Evolutionary conservation across 2,888 invertebrate genomes (phyloP).

Genomic region (Drosophila stalkeri): DNA sequence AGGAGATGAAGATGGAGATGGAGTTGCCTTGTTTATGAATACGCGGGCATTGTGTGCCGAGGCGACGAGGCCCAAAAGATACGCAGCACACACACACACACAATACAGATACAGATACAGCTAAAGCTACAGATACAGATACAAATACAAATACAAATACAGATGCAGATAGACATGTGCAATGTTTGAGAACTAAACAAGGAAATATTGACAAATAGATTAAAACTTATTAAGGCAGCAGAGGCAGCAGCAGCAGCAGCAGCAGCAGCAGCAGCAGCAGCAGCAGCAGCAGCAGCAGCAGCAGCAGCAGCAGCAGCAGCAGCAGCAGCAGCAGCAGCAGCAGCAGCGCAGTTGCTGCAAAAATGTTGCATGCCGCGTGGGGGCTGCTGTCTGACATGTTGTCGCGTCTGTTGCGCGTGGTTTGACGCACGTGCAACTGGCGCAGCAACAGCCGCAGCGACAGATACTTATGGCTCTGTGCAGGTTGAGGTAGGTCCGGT

Average conservation of each 20-base stretch:
- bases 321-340: constrained; percentile 4
- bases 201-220: constrained; percentile 81
- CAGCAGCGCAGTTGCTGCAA: constrained; percentile 44
- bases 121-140: constrained; percentile 15
- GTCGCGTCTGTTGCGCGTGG: constrained; percentile 57
- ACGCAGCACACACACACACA: constrained; percentile 26
- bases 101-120: constrained; percentile 40
- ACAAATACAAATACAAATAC: constrained; percentile 26
- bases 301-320: background rate
- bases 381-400: constrained; percentile 71
- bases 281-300: constrained; percentile 35
- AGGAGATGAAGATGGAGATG: constrained; percentile 18
- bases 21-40: constrained; percentile 75
- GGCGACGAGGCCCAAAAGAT: constrained; percentile 60
- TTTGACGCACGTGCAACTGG: constrained; percentile 61
- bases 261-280: background rate
- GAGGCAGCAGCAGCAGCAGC: constrained; percentile 8
- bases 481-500: constrained; percentile 75
- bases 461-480: constrained; percentile 37
- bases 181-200: constrained; percentile 77
- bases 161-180: constrained; percentile 43
- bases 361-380: constrained; percentile 70
- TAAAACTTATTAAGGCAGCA: constrained; percentile 76
- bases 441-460: constrained; percentile 24
- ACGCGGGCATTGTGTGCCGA: constrained; percentile 71